These are phyloP conservation scores for Corythornis cristatus DNA, from an alignment of 2,113 vertebrate genomes.

Conservation along the genomic window DNA sequence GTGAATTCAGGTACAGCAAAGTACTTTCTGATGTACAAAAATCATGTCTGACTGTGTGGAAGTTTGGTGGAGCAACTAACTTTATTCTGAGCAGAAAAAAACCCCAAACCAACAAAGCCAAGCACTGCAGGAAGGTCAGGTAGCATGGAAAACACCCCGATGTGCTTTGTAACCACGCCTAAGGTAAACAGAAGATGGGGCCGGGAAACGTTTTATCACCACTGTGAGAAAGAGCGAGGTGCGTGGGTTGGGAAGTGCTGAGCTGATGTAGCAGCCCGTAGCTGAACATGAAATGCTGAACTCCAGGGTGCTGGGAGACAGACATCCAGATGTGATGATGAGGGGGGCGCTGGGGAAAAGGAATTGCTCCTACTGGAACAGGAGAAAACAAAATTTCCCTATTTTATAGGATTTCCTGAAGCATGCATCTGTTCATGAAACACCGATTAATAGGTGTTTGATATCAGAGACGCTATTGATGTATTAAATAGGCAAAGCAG, in stretches of 20 bases:
- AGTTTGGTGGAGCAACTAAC: background rate
- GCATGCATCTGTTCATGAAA: background rate
- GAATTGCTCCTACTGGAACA: background rate
- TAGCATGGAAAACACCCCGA: background rate
- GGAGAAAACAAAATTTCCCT: background rate
- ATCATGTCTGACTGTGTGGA: background rate
- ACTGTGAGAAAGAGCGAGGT: rapidly evolving
- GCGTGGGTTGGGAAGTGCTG: background rate
- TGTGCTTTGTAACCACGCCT: background rate
- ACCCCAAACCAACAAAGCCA: background rate
- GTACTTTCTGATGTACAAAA: background rate
- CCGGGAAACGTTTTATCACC: background rate
- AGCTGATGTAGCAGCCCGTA: background rate
- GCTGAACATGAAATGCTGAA: background rate
- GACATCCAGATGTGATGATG: too few species aligned
- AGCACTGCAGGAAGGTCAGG: background rate
- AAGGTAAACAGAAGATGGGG: background rate
- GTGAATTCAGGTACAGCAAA: background rate
- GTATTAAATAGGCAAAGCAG: background rate
- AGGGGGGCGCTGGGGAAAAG: background rate
- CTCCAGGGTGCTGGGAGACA: rapidly evolving
- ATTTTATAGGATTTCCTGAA: background rate
- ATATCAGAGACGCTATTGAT: background rate
- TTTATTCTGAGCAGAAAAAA: background rate
- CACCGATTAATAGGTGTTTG: rapidly evolving